These are phyloP conservation scores for Peromyscus maniculatus DNA, from an alignment of 2,113 vertebrate species.

Conservation along the genomic window DNA sequence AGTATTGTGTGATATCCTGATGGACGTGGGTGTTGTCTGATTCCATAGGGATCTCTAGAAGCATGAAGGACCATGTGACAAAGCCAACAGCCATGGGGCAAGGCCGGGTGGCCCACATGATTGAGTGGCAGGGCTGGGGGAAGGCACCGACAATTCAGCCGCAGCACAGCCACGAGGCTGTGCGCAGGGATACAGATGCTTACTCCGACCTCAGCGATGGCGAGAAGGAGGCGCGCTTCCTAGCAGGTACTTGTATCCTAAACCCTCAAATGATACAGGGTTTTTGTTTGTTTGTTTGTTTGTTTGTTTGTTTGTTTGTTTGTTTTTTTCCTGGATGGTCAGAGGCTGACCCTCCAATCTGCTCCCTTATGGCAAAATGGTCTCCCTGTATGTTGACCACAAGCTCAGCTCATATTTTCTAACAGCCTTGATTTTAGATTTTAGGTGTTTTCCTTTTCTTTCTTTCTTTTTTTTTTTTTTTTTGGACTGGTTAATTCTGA, in stretches of 20 bases:
- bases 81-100: slow-evolving; percentile 98
- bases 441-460: background rate
- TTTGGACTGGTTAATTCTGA: background rate
- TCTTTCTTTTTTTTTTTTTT: background rate
- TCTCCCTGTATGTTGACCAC: background rate
- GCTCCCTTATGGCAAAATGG: background rate
- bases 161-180: slow-evolving; percentile 92
- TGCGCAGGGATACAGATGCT: slow-evolving; percentile 95
- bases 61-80: slow-evolving; percentile 99
- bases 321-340: background rate
- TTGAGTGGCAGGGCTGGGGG: slow-evolving; percentile 99
- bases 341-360: background rate
- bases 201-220: slow-evolving; percentile 98
- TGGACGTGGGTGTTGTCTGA: slow-evolving; percentile 83
- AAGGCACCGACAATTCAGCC: slow-evolving; percentile 91
- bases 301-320: too few relatives aligned
- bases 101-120: slow-evolving; percentile 98
- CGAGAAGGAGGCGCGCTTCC: slow-evolving; percentile 98
- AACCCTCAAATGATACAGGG: background rate
- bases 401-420: background rate
- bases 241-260: slow-evolving; percentile 90
- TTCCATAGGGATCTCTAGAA: slow-evolving; percentile 92
- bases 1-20: slow-evolving; percentile 79
- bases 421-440: background rate
- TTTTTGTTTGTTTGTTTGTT: background rate